Evolutionary conservation across 92 coral and sea anemone genomes (phyloP).

Genomic region (Epizoanthus illoricatus): DNA sequence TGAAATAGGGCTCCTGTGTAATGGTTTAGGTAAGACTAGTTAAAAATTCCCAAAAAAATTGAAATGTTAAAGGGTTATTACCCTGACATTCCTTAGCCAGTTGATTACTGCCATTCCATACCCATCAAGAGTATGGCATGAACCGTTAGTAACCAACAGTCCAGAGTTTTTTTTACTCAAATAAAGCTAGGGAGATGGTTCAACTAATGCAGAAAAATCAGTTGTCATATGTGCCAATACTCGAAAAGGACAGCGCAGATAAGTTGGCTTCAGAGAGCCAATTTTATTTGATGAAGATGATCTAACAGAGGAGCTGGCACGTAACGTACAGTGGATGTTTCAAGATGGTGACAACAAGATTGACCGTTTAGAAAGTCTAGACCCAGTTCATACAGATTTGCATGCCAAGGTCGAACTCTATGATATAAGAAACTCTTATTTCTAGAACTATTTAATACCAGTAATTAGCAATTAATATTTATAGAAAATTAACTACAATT

Average conservation of each 20-base stretch:
- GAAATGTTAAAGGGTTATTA: too few species aligned
- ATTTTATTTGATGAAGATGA: conserved; percentile 48
- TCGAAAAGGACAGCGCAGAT: conserved; percentile 11
- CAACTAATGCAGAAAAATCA: conserved; percentile 42
- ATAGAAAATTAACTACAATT: too few species aligned
- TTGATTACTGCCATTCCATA: too few species aligned
- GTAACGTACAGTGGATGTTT: conserved; percentile 55
- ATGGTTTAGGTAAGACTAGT: too few species aligned
- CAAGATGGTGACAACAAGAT: conserved; percentile 47
- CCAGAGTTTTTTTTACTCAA: conserved; percentile 42
- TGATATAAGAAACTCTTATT: too few species aligned
- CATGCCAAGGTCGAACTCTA: conserved; percentile 55
- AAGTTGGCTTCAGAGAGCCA: conserved; percentile 28
- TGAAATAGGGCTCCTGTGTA: too few species aligned
- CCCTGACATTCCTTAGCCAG: too few species aligned
- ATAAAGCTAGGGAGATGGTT: conserved; percentile 53
- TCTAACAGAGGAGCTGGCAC: conserved; percentile 49
- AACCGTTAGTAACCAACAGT: too few species aligned
- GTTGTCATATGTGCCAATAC: conserved; percentile 32
- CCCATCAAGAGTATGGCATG: too few species aligned
- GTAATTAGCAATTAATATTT: too few species aligned
- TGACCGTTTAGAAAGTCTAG: conserved; percentile 38
- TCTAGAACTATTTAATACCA: too few species aligned
- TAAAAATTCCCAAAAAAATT: too few species aligned
- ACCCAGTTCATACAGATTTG: conserved; percentile 53